phyloP scores from a whole-genome alignment of 1,140 invertebrate genomes.

The Psilanteris sp. region DNA sequence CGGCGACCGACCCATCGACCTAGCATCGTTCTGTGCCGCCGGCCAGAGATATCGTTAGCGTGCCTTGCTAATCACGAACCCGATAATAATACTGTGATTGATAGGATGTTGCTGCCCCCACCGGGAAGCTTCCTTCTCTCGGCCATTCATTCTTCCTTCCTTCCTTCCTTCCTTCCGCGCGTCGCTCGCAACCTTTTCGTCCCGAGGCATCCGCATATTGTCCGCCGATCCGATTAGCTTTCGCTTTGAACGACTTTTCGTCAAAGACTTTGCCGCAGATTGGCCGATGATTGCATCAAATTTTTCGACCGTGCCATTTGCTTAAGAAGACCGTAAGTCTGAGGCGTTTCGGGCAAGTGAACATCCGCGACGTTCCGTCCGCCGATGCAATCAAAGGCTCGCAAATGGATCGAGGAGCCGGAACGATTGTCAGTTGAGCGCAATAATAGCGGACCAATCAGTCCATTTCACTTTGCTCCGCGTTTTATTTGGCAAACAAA shows the following conservation, averaged over 20 bases:
- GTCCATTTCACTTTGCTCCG: no score
- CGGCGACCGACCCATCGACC: slow-evolving; percentile 49
- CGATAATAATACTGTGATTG: slow-evolving; percentile 81
- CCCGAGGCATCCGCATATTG: slow-evolving; percentile 56
- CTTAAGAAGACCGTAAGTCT: background rate
- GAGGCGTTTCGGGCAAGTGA: background rate
- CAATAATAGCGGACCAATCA: no score
- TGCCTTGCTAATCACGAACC: slow-evolving; percentile 80
- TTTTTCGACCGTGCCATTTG: background rate
- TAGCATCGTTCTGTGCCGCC: slow-evolving; percentile 70
- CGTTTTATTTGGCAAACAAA: no score
- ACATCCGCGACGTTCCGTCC: no score
- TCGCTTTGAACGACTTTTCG: slow-evolving; percentile 49
- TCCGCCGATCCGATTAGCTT: slow-evolving; percentile 52
- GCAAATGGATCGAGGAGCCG: no score
- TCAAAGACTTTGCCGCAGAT: slow-evolving; percentile 37
- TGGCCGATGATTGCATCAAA: slow-evolving; percentile 11
- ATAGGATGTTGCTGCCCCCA: slow-evolving; percentile 75
- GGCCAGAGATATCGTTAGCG: slow-evolving; percentile 80
- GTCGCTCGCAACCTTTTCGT: no score
- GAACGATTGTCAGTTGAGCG: no score
- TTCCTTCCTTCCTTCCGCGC: no score
- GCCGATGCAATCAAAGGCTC: no score
- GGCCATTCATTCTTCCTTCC: slow-evolving; percentile 40
- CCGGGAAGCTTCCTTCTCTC: slow-evolving; percentile 28